Conservation (phyloP, 1,140 invertebrate species). For the Drosophila melanica region DNA sequence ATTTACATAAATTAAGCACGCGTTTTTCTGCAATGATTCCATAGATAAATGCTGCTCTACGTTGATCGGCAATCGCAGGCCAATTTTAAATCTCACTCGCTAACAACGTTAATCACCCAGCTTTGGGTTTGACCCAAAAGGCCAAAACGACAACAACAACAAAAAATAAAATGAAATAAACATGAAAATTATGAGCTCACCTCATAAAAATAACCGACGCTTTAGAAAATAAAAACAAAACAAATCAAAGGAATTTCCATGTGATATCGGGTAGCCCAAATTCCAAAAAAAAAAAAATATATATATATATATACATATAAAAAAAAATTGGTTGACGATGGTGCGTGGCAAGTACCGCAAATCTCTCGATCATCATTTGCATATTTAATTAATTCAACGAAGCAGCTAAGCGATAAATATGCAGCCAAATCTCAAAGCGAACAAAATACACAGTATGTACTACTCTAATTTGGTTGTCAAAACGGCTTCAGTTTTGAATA, state of each 20-base stretch:
- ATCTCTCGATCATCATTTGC: conserved; percentile 67
- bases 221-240: conserved; percentile 18
- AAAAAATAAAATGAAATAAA: conserved; percentile 16
- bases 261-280: conserved; percentile 59
- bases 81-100: conserved; percentile 3
- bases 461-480: conserved; percentile 80
- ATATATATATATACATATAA: neutral
- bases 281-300: conserved; percentile 40
- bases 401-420: conserved; percentile 58
- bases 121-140: conserved; percentile 61
- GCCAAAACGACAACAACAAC: conserved; percentile 45
- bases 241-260: conserved; percentile 63
- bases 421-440: conserved; percentile 38
- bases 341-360: conserved; percentile 79
- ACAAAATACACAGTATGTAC: conserved; percentile 61
- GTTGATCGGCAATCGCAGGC: neutral
- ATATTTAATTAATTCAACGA: conserved; percentile 74
- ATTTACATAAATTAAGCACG: neutral
- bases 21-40: neutral
- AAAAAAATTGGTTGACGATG: conserved; percentile 41
- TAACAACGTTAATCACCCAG: conserved; percentile 26
- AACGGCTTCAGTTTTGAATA: conserved; percentile 72
- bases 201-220: conserved; percentile 72
- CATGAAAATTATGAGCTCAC: conserved; percentile 72
- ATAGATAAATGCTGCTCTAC: conserved; percentile 17